phyloP scores from a whole-genome alignment of 2,797 vertebrate genomes.

The Eulemur albifrons region DNA sequence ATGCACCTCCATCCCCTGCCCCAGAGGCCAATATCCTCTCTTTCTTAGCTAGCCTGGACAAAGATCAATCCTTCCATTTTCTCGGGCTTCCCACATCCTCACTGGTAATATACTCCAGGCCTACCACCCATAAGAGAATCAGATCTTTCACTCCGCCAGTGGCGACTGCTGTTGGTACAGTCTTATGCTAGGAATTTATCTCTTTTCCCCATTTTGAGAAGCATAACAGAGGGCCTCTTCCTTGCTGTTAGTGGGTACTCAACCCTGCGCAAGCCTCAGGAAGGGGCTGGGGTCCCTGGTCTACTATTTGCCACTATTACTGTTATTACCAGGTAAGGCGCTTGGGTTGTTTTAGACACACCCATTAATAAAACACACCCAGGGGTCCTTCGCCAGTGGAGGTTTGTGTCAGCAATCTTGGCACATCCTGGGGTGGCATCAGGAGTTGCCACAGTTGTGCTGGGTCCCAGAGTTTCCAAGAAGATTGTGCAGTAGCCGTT shows the following conservation, averaged over 20 bases:
- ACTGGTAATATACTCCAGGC: not conserved
- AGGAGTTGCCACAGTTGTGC: not conserved
- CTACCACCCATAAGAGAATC: not conserved
- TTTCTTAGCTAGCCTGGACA: not conserved
- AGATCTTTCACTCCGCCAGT: not conserved
- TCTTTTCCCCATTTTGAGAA: not conserved
- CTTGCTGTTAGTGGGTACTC: not conserved
- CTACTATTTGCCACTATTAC: not conserved
- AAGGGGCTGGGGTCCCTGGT: no score
- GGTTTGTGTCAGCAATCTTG: not conserved
- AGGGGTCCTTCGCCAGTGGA: not conserved
- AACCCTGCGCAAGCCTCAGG: not conserved
- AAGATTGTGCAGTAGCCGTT: no score
- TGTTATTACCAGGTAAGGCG: not conserved
- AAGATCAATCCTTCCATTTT: not conserved
- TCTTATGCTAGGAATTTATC: not conserved
- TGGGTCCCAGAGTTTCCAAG: not conserved
- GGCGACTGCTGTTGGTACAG: fast-evolving
- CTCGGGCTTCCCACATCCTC: not conserved
- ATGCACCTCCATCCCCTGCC: not conserved
- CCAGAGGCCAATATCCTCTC: not conserved
- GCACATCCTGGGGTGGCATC: not conserved
- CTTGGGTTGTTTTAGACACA: not conserved
- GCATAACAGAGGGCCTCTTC: not conserved
- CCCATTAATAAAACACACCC: not conserved